Evolutionary conservation across 1,140 invertebrate genomes (phyloP).

Genomic region (Leptinotarsa defecta): DNA sequence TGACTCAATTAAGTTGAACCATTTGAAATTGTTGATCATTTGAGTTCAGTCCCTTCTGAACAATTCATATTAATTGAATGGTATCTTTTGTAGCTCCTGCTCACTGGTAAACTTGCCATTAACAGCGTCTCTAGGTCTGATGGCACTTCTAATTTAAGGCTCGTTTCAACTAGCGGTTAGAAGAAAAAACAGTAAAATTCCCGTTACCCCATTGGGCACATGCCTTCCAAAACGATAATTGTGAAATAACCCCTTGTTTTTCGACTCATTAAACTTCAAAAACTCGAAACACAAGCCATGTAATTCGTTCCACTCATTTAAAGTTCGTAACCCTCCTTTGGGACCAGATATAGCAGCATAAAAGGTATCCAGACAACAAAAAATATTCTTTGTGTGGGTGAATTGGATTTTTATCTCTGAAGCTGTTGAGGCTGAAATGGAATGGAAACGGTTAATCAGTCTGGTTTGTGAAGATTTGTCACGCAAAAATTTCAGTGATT

Average conservation of each 20-base stretch:
- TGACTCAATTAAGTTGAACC: too few relatives aligned
- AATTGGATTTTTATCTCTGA: background rate
- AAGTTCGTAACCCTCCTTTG: background rate
- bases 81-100: too few relatives aligned
- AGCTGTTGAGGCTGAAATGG: background rate
- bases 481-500: background rate
- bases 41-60: too few relatives aligned
- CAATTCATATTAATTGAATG: too few relatives aligned
- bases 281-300: background rate
- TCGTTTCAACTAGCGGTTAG: too few relatives aligned
- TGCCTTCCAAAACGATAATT: background rate
- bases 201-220: background rate
- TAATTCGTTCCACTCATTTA: conserved; percentile 1
- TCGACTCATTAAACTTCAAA: background rate
- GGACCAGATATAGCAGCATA: background rate
- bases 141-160: too few relatives aligned
- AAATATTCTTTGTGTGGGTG: background rate
- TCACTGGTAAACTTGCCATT: too few relatives aligned
- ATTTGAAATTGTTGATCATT: too few relatives aligned
- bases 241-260: background rate
- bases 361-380: background rate
- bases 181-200: too few relatives aligned
- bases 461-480: background rate
- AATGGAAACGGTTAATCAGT: background rate
- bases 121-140: too few relatives aligned